These are phyloP conservation scores for Parnassius orleans DNA, from an alignment of 2,888 invertebrate genomes.

Conservation along the genomic window DNA sequence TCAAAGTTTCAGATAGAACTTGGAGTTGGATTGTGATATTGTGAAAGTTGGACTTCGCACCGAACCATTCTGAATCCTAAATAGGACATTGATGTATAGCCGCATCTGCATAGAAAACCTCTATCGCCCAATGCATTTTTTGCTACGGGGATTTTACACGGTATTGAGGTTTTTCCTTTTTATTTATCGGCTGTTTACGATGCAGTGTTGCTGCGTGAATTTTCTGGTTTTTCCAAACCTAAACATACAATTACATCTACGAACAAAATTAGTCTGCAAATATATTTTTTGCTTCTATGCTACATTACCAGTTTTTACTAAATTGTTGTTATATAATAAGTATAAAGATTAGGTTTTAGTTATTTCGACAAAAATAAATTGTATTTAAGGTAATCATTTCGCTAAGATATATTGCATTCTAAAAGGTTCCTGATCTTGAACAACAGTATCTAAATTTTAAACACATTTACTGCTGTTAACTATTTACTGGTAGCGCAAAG, in stretches of 20 bases:
- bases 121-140: constrained; percentile 27
- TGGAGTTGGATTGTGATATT: constrained; percentile 51
- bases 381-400: too few species aligned
- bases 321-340: too few species aligned
- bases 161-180: constrained; percentile 27
- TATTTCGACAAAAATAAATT: too few species aligned
- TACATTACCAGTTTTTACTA: too few species aligned
- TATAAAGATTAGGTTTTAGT: too few species aligned
- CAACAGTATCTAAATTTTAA: constrained; percentile 5
- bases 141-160: constrained; percentile 26
- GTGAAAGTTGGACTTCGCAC: constrained; percentile 50
- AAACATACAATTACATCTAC: background rate
- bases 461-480: constrained; percentile 41
- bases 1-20: constrained; percentile 55
- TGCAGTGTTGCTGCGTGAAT: constrained; percentile 24
- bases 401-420: background rate
- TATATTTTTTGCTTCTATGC: background rate
- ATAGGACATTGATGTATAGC: constrained; percentile 44
- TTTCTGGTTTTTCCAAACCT: constrained; percentile 14
- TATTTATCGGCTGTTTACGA: constrained; percentile 28
- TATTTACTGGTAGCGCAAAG: constrained; percentile 69
- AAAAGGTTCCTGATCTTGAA: background rate
- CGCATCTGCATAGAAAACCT: constrained; percentile 35
- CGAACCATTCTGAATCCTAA: constrained; percentile 50
- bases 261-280: background rate